Evolutionary conservation across 2,888 invertebrate genomes (phyloP).

Genomic region (Tethea ocularis): DNA sequence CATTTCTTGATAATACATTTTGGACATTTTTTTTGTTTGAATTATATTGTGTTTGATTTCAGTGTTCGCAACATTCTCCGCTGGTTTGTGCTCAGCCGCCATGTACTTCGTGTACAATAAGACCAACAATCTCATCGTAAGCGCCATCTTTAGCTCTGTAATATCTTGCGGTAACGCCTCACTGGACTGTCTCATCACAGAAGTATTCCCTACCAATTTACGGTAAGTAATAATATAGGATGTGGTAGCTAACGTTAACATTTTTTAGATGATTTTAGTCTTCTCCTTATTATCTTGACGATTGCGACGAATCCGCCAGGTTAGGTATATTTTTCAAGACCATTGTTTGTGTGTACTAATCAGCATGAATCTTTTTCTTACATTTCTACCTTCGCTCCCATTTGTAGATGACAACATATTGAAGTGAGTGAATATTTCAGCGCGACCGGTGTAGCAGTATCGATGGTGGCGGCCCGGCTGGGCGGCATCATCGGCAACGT

Average conservation of each 20-base stretch:
- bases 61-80: conserved; percentile 94
- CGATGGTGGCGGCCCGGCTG: conserved; percentile 94
- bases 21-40: no score
- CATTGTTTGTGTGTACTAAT: no score
- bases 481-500: conserved; percentile 95
- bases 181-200: conserved; percentile 95
- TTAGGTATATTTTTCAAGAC: no score
- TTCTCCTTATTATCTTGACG: no score
- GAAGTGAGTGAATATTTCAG: conserved; percentile 80
- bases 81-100: conserved; percentile 91
- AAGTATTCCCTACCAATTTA: conserved; percentile 96
- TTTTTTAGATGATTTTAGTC: no score
- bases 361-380: no score
- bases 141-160: conserved; percentile 93
- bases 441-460: conserved; percentile 95
- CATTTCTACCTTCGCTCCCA: no score
- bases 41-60: conserved; percentile 42
- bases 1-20: no score
- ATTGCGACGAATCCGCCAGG: no score
- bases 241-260: no score
- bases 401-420: no score
- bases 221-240: conserved; percentile 86
- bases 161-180: conserved; percentile 96
- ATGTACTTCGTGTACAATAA: conserved; percentile 94
- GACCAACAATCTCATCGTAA: conserved; percentile 91